Evolutionary conservation across 1,140 invertebrate genomes (phyloP).

Genomic region (Rhagoletis pomonella): DNA sequence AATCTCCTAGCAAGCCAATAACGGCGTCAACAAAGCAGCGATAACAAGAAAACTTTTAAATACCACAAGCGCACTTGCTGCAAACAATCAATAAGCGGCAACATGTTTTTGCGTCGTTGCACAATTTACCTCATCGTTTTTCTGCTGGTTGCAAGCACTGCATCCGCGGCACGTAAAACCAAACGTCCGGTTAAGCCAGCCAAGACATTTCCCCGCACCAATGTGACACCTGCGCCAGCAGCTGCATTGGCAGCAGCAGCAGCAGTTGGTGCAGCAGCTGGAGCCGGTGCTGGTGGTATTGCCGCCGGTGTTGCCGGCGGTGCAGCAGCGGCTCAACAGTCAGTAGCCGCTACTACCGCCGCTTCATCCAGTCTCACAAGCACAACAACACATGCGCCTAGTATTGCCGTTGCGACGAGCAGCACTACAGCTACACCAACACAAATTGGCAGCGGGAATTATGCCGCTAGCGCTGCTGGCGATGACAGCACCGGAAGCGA

Average conservation of each 20-base stretch:
- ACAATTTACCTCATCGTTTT: slow-evolving; percentile 69
- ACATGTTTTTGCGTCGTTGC: slow-evolving; percentile 72
- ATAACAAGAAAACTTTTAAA: background rate
- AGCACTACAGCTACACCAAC: slow-evolving; percentile 30
- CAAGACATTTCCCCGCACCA: slow-evolving; percentile 71
- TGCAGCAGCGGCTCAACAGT: slow-evolving; percentile 53
- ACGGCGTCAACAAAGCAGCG: background rate
- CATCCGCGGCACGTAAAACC: slow-evolving; percentile 70
- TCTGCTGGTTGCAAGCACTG: slow-evolving; percentile 68
- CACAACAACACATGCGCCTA: slow-evolving; percentile 28
- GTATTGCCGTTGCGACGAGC: background rate
- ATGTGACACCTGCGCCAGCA: slow-evolving; percentile 68
- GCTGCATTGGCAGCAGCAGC: slow-evolving; percentile 47
- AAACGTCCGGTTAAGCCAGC: slow-evolving; percentile 73
- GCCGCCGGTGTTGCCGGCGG: background rate
- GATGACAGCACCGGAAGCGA: slow-evolving; percentile 52
- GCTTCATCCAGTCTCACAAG: slow-evolving; percentile 53
- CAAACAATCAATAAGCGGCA: slow-evolving; percentile 56
- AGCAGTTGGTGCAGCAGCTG: slow-evolving; percentile 58
- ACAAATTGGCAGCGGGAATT: slow-evolving; percentile 53
- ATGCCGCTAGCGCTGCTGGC: slow-evolving; percentile 51
- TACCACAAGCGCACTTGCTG: background rate
- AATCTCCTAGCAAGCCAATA: background rate
- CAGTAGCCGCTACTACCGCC: background rate
- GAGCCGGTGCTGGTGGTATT: background rate